Base-by-base conservation (phyloP, 2,888 invertebrate species). In the Catocala sponsa region DNA sequence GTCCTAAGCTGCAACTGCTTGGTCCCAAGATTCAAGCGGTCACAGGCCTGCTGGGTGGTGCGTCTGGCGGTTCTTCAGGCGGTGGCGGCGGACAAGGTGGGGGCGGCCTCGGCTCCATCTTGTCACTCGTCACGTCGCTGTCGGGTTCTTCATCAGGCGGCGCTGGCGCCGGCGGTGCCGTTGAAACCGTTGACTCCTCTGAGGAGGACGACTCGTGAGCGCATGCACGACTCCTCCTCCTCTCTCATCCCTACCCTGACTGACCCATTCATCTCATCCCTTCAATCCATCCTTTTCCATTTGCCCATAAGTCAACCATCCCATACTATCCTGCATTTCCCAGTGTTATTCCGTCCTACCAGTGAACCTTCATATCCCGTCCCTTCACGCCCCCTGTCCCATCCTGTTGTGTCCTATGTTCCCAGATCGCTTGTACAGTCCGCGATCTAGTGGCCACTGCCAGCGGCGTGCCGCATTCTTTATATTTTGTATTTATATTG, bases 1-100 rank as follows among this genome's bases (percentile, higher is more conserved):
- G 96, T 52, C 96, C 96, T 15, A 96, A 97, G 80, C 94, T 97
- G 55, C 96, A 96, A 74, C 91, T 96, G 13, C 94, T 97, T 50
- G 96, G 96, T 44, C 96, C 95, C 76, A 95, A 96, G 89, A 92
- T 97, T 72, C 95, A 96, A 86, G 86, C 95, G 71, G 88, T 90
- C 83, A 91, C 95, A 55, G 95, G 95, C 0, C 82, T 95, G 58
- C 84, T 95, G 64, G 95, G 96, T 53, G 96, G 95, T 25, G 80
- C 95, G 2, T 90, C 94, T 25, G 95, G 96, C 62, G 95, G 96
- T 55, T 86, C 96, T 13, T 54, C 58, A 9, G 58, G 96, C 55
- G 85, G 96, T 64, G 92, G 95, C 64, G 95, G 96, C 43, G 91
- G 95, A 58, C 95, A 95, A 76, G 91, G 94, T 75, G 94, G 95